phyloP scores from a whole-genome alignment of 2,113 vertebrate genomes.

The Rhodinocichla rosea region DNA sequence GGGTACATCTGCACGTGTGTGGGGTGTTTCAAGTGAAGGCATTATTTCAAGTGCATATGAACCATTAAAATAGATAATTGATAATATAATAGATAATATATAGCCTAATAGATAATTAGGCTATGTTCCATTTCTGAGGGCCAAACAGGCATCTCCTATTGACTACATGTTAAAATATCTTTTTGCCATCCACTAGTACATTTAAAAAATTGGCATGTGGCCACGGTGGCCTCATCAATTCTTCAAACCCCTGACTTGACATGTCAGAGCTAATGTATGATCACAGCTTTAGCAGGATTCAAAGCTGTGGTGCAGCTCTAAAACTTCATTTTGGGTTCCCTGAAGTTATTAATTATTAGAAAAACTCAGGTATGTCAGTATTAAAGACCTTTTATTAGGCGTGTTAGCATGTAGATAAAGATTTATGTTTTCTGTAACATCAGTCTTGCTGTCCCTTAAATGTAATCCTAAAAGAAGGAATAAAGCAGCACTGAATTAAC shows the following conservation, averaged over 20 bases:
- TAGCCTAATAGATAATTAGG: not conserved
- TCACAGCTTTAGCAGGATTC: not conserved
- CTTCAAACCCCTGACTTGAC: not conserved
- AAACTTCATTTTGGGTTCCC: not conserved
- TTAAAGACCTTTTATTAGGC: not conserved
- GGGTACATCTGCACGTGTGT: no score
- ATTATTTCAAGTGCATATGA: not conserved
- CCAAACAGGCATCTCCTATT: not conserved
- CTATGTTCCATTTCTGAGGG: not conserved
- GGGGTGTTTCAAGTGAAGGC: not conserved
- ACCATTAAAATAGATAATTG: not conserved
- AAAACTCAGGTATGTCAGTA: not conserved
- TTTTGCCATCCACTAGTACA: not conserved
- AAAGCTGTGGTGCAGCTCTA: not conserved
- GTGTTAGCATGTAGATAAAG: not conserved
- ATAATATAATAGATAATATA: no score
- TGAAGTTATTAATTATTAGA: not conserved
- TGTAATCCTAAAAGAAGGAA: not conserved
- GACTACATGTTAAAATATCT: not conserved
- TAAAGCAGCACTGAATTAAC: not conserved
- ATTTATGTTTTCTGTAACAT: not conserved
- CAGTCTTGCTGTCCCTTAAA: not conserved
- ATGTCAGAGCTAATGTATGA: not conserved
- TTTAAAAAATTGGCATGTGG: not conserved
- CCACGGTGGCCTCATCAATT: not conserved